These are phyloP conservation scores for Cosmia pyralina DNA, from an alignment of 2,888 invertebrate genomes.

Conservation along the genomic window DNA sequence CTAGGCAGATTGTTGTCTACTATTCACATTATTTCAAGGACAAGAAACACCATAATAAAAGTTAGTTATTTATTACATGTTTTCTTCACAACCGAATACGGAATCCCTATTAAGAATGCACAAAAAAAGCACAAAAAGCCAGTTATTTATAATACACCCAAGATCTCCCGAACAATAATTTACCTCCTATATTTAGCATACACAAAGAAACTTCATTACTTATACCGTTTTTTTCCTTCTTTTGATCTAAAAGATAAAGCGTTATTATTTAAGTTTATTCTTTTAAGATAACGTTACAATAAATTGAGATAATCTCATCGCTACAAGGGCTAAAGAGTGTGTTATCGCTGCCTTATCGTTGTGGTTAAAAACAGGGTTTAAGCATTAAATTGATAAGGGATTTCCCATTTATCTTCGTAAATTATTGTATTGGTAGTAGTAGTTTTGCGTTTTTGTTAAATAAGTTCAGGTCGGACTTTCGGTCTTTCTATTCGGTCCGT, in stretches of 20 bases:
- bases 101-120: background rate
- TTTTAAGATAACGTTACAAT: slow-evolving; percentile 60
- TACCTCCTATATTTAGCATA: slow-evolving; percentile 36
- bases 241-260: slow-evolving; percentile 64
- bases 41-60: background rate
- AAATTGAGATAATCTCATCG: slow-evolving; percentile 65
- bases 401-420: slow-evolving; percentile 39
- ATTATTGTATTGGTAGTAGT: background rate
- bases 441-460: background rate
- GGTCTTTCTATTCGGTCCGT: too few relatives aligned
- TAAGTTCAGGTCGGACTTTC: too few relatives aligned
- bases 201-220: slow-evolving; percentile 50
- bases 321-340: slow-evolving; percentile 51
- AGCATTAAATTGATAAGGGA: slow-evolving; percentile 46
- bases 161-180: slow-evolving; percentile 38
- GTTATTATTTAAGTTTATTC: slow-evolving; percentile 60
- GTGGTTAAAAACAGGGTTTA: slow-evolving; percentile 38
- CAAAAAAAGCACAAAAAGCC: slow-evolving; percentile 9
- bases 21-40: background rate
- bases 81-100: background rate
- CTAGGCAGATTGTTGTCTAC: background rate
- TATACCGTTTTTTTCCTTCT: slow-evolving; percentile 39
- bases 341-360: slow-evolving; percentile 55
- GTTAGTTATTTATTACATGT: background rate
- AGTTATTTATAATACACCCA: slow-evolving; percentile 7